Conservation (phyloP, 1,140 invertebrate species). For the Luehdorfia chinensis region DNA sequence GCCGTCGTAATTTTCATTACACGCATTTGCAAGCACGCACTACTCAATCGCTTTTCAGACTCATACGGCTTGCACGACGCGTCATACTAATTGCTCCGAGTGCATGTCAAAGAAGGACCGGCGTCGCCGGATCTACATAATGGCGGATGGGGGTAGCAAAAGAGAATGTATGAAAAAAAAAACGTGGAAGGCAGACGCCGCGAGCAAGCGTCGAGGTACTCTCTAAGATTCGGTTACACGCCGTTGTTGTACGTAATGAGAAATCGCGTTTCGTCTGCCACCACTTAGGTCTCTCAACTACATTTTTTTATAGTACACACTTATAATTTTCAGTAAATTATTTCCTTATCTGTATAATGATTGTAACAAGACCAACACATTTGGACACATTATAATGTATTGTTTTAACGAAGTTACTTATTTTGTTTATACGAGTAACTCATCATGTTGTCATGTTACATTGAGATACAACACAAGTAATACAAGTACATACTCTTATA, state of each 20-base stretch:
- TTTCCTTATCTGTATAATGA: too few species aligned
- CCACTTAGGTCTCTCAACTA: conserved; percentile 8
- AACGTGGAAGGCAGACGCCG: conserved; percentile 44
- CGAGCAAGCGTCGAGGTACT: conserved; percentile 36
- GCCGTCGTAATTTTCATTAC: conserved; percentile 30
- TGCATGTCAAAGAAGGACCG: conserved; percentile 70
- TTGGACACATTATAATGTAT: neutral
- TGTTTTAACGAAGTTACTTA: too few species aligned
- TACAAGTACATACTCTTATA: too few species aligned
- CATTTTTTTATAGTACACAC: too few species aligned
- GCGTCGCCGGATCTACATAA: conserved; percentile 70
- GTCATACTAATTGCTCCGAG: conserved; percentile 71
- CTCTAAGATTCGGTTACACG: conserved; percentile 61
- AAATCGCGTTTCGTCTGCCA: conserved; percentile 33
- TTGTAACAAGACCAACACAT: too few species aligned
- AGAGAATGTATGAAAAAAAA: conserved; percentile 64
- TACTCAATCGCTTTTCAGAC: conserved; percentile 22
- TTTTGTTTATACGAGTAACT: too few species aligned
- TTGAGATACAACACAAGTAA: too few species aligned
- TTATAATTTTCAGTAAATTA: too few species aligned
- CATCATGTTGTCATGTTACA: too few species aligned
- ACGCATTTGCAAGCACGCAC: conserved; percentile 25
- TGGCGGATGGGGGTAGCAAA: conserved; percentile 59
- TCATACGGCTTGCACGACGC: conserved; percentile 42
- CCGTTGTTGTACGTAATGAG: conserved; percentile 44